These are phyloP conservation scores for Cichladusa arquata DNA, from an alignment of 2,113 vertebrate genomes.

Conservation along the genomic window DNA sequence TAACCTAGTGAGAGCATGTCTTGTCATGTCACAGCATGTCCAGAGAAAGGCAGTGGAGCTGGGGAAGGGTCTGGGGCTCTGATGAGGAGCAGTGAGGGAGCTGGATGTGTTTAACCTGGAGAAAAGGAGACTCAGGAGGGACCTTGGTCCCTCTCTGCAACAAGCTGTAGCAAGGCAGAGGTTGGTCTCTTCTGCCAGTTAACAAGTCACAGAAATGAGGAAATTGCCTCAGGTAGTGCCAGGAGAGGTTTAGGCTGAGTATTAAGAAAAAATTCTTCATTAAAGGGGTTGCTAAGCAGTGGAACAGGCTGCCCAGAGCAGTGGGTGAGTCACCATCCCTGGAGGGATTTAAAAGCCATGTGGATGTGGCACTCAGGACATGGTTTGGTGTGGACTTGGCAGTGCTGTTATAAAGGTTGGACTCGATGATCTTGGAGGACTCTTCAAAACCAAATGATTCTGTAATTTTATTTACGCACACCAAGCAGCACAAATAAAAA, in stretches of 20 bases:
- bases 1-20: not conserved
- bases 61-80: not conserved
- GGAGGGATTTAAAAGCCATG: not conserved
- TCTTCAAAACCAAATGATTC: not conserved
- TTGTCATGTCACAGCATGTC: not conserved
- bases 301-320: not conserved
- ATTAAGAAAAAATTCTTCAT: not conserved
- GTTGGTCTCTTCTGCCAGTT: not conserved
- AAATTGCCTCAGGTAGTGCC: not conserved
- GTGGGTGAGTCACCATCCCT: not conserved
- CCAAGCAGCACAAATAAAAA: not conserved
- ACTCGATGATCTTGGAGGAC: not conserved
- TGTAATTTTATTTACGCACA: fast-evolving
- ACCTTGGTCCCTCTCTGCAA: not conserved
- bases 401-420: not conserved
- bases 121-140: not conserved
- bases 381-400: not conserved
- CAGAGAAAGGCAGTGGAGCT: not conserved
- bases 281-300: not conserved
- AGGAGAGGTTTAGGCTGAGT: not conserved
- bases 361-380: not conserved
- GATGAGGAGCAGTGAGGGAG: not conserved
- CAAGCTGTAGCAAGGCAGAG: not conserved
- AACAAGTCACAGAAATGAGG: not conserved
- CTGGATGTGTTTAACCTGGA: not conserved